A percentile compares a stretch with the other conserved stretches of the same genome.
Evolutionary conservation across 1,140 invertebrate species (phyloP).

Genomic region (Oryzaephilus surinamensis): DNA sequence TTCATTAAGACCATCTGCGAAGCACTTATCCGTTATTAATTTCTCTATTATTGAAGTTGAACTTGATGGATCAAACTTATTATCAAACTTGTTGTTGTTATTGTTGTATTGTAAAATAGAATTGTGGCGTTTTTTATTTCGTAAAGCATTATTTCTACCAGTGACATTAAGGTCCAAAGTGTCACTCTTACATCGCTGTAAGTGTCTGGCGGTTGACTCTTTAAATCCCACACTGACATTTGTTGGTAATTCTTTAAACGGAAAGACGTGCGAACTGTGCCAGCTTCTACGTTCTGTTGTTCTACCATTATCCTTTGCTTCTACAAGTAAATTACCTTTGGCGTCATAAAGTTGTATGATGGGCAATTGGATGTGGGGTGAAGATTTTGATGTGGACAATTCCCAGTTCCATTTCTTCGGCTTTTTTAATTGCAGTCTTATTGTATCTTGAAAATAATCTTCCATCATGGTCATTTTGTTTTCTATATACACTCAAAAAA

Average conservation of each 20-base stretch:
- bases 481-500: no score
- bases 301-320: conserved; percentile 30
- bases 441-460: conserved; percentile 24
- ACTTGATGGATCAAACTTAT: no score
- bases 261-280: conserved; percentile 16
- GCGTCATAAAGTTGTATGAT: conserved; percentile 40
- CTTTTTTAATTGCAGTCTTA: conserved; percentile 39
- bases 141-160: no score
- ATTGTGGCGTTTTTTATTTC: background rate
- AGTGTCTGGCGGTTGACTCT: conserved; percentile 4
- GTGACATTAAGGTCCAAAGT: no score
- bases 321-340: conserved; percentile 36
- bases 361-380: conserved; percentile 39
- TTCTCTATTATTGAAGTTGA: no score
- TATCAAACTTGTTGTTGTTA: no score
- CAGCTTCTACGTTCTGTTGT: conserved; percentile 22
- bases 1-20: no score
- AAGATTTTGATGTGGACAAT: conserved; percentile 41
- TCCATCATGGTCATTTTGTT: conserved; percentile 8
- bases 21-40: no score
- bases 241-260: conserved; percentile 5
- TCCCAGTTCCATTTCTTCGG: conserved; percentile 44
- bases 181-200: conserved; percentile 13
- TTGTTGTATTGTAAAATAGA: background rate
- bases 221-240: conserved; percentile 6